Conservation (phyloP, 2,113 vertebrate species). For the Polypterus senegalus region DNA sequence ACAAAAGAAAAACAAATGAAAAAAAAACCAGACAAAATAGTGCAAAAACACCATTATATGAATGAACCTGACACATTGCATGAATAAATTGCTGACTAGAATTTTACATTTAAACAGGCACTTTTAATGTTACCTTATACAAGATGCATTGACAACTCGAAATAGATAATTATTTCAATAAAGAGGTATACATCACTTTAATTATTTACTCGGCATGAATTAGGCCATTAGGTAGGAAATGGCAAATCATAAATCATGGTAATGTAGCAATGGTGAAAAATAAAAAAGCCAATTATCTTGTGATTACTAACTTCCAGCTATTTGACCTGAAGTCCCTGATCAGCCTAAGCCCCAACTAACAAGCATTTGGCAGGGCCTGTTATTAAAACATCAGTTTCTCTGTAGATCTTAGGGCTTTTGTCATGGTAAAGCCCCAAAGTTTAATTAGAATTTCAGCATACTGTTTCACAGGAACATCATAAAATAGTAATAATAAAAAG, state of each 20-base stretch:
- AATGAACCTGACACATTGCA: too few species aligned
- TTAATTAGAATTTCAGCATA: not conserved
- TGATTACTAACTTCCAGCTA: not conserved
- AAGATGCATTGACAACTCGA: too few species aligned
- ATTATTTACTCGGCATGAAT: too few species aligned
- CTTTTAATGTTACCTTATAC: too few species aligned
- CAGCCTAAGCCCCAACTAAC: not conserved
- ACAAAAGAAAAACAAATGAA: too few species aligned
- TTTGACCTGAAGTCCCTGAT: not conserved
- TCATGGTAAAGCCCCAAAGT: not conserved
- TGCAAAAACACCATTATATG: too few species aligned
- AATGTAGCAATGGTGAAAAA: not conserved
- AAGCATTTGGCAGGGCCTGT: not conserved
- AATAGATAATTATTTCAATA: too few species aligned
- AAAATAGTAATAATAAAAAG: not conserved
- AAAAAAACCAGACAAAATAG: too few species aligned
- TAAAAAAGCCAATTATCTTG: not conserved
- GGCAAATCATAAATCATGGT: not conserved
- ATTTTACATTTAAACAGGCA: too few species aligned
- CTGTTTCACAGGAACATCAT: not conserved
- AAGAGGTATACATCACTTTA: too few species aligned
- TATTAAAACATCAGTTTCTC: not conserved
- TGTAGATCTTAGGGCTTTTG: not conserved
- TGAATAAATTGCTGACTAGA: too few species aligned
- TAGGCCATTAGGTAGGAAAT: not conserved